Conservation (phyloP, 2,888 invertebrate species). For the Geophilus truncorum region DNA sequence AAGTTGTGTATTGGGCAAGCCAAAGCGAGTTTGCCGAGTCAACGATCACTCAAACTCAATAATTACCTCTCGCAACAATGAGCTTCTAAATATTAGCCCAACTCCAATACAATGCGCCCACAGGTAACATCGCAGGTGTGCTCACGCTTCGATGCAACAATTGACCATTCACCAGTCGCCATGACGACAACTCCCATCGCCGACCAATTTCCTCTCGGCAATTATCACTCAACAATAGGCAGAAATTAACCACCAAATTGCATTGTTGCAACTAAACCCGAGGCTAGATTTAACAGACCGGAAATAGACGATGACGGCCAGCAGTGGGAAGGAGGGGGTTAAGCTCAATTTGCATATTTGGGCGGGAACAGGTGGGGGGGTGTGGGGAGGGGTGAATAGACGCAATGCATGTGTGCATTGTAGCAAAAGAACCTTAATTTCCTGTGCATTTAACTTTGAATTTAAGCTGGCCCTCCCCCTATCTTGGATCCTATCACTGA, state of each 20-base stretch:
- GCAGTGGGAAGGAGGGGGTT: not conserved
- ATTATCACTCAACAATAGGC: slow-evolving; percentile 1
- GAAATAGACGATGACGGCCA: not conserved
- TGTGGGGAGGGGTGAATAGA: not conserved
- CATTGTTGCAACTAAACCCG: not conserved
- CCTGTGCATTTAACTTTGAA: slow-evolving; percentile 10
- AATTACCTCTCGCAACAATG: slow-evolving; percentile 4
- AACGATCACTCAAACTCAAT: not conserved
- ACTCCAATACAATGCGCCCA: not conserved
- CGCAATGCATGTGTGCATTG: not conserved
- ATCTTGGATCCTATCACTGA: slow-evolving; percentile 10
- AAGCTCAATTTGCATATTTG: not conserved
- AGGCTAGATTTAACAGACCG: not conserved
- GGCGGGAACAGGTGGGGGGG: not conserved
- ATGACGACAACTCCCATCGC: not conserved
- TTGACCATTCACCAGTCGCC: not conserved
- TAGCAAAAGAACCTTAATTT: slow-evolving; percentile 4
- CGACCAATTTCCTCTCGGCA: not conserved
- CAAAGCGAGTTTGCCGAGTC: not conserved
- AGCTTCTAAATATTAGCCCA: not conserved
- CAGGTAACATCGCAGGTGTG: not conserved
- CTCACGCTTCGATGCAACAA: not conserved
- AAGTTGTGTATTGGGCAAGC: not conserved
- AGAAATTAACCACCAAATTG: slow-evolving; percentile 5
- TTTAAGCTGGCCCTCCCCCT: not conserved